Evolutionary conservation across 2,888 invertebrate genomes (phyloP).

Genomic region (Xestia sexstrigata): DNA sequence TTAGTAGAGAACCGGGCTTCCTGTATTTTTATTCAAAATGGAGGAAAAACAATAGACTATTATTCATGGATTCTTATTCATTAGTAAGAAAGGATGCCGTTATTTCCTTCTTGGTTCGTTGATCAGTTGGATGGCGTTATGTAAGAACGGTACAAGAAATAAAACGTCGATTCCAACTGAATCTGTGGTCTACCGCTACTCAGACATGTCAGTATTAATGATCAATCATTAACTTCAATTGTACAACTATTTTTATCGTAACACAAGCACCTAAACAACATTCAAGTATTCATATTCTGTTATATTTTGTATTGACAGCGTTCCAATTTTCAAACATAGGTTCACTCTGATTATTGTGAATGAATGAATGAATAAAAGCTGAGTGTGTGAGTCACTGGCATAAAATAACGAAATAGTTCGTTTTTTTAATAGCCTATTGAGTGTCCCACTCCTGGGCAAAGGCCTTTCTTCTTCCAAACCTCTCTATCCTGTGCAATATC

Average conservation of each 20-base stretch:
- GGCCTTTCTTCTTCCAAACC: too few relatives aligned
- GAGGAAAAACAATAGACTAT: slow-evolving; percentile 74
- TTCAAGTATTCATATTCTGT: background rate
- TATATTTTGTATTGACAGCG: background rate
- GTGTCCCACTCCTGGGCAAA: too few relatives aligned
- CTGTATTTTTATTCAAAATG: slow-evolving; percentile 56
- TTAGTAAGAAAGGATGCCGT: slow-evolving; percentile 70
- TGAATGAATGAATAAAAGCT: too few relatives aligned
- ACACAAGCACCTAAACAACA: background rate
- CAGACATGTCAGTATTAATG: background rate
- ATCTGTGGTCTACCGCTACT: background rate
- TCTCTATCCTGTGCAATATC: too few relatives aligned
- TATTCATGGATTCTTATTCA: slow-evolving; percentile 76
- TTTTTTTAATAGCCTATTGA: too few relatives aligned
- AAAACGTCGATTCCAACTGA: background rate
- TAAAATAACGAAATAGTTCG: background rate
- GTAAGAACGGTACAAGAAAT: background rate
- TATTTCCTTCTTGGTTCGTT: slow-evolving; percentile 63
- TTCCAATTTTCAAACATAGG: background rate
- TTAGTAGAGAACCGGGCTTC: slow-evolving; percentile 33
- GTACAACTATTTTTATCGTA: background rate
- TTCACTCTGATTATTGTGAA: background rate
- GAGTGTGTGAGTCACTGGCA: background rate
- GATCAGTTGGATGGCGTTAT: slow-evolving; percentile 37
- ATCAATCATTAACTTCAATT: background rate